These are phyloP conservation scores for Sanderia malayensis DNA, from an alignment of 30 jellyfish, hydroid and myxozoan species.

Conservation along the genomic window DNA sequence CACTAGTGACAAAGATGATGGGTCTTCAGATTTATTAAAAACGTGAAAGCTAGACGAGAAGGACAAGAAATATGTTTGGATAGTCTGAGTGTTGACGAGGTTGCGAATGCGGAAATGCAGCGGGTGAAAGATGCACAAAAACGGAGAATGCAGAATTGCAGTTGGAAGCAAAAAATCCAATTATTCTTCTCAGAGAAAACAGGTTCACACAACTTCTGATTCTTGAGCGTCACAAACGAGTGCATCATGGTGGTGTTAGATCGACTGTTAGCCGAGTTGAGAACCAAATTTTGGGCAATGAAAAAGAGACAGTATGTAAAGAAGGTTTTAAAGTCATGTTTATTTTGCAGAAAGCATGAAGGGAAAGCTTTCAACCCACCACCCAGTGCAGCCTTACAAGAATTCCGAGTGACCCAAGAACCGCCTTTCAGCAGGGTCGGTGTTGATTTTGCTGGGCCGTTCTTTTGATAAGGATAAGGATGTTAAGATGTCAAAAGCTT, in stretches of 20 bases:
- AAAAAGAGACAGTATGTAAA: conserved; percentile 45
- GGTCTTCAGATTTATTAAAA: no score
- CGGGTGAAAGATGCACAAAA: conserved; percentile 27
- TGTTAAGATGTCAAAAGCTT: conserved; percentile 21
- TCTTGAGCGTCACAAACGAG: conserved; percentile 6
- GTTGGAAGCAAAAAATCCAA: conserved; percentile 8
- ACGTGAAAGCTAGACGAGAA: no score
- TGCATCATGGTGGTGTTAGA: conserved; percentile 16
- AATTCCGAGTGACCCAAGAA: conserved; percentile 29
- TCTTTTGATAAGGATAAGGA: neutral
- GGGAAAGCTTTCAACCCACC: conserved; percentile 35
- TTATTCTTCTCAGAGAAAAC: conserved; percentile 1
- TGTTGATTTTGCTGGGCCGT: conserved; percentile 36
- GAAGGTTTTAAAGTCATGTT: conserved; percentile 24
- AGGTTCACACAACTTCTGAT: conserved; percentile 23
- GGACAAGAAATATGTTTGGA: neutral
- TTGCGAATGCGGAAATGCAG: conserved; percentile 11
- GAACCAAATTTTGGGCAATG: conserved; percentile 20
- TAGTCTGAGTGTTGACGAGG: conserved; percentile 11
- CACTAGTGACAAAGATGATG: no score
- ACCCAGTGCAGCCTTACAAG: conserved; percentile 14
- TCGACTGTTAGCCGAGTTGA: conserved; percentile 37
- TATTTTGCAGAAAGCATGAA: conserved; percentile 24
- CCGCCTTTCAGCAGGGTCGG: conserved; percentile 38
- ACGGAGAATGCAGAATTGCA: conserved; percentile 8